phyloP scores from a whole-genome alignment of 2,888 invertebrate genomes.

The Ophioninae sp. region DNA sequence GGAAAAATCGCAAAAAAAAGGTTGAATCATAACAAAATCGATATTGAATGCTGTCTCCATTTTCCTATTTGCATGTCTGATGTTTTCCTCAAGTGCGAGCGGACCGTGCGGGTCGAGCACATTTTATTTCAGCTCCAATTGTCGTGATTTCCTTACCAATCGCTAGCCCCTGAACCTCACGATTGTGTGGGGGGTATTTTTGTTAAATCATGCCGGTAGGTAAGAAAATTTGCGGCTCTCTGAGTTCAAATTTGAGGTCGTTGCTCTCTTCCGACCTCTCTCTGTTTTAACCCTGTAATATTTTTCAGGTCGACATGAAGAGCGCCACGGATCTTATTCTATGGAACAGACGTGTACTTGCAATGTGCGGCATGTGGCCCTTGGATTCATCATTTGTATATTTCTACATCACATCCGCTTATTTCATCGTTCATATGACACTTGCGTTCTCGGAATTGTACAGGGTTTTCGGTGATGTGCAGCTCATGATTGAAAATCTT shows the following conservation, averaged over 20 bases:
- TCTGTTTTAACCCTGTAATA: conserved; percentile 38
- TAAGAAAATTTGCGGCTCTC: not conserved
- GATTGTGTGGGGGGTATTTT: not conserved
- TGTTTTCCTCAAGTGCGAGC: not conserved
- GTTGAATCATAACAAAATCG: not conserved
- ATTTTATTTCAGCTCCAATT: not conserved
- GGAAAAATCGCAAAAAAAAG: not conserved
- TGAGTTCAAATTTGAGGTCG: not conserved
- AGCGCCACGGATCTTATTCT: too few species aligned
- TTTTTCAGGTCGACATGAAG: too few species aligned
- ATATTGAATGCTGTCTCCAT: not conserved
- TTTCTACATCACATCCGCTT: too few species aligned
- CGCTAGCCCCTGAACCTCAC: not conserved
- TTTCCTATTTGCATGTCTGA: conserved; percentile 26
- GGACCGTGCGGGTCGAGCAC: too few species aligned
- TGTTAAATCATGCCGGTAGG: conserved; percentile 12
- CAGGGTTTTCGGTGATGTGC: too few species aligned
- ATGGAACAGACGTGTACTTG: too few species aligned
- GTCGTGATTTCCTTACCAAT: not conserved
- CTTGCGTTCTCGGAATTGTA: too few species aligned
- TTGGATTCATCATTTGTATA: too few species aligned
- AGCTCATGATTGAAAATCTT: too few species aligned
- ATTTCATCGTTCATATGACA: too few species aligned
- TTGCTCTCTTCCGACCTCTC: not conserved
- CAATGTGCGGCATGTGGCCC: too few species aligned